Evolutionary conservation across 2,113 vertebrate genomes (phyloP), one percentile per base, ranked within the genome.

Genomic region (Nothobranchius furzeri): DNA sequence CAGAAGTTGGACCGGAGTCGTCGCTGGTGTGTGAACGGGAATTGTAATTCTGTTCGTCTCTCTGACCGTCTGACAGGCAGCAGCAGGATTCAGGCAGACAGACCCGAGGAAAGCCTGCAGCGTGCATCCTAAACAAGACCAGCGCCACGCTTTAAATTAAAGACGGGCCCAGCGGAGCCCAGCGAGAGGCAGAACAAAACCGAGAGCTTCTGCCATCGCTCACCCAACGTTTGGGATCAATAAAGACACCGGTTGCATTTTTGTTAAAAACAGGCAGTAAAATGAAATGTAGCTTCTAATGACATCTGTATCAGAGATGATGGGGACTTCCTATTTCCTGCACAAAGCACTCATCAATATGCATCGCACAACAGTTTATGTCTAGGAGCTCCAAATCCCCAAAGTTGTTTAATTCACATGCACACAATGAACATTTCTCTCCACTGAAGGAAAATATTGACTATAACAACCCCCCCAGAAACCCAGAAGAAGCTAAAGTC

Each of bases 391-490:
- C 10, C 42, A 63, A 76, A 64, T 78, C 87, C 83, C 83, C 25
- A 43, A 46, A 76, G 83, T 70, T 74, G 58, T 66, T 62, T 17
- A 62, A 75, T 82, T 87, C 70, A 59, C 73, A 83, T 63, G 70
- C 78, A 75, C 73, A 82, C 68, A 68, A 63, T 58, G 78, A 81
- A 84, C 78, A 79, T 70, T 59, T 17, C 45, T 12, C 64, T 59
- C 48, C 45, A 59, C 59, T 74, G 65, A 76, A 30, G 66, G 50
- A 46, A 65, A 83, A 84, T 86, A 88, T 85, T 85, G 83, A 87
- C 83, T 68, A 14, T 46, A 60, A 78, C 76, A 83, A 90, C 20
- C 20, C 20, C 20, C 20, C 20, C 20, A 20, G 20, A 20, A 20
- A 20, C 20, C 20, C 20, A 20, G 20, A 20, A 20, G 20, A 20